Evolutionary conservation across 2,797 vertebrate species (phyloP).

Genomic region (Dipus sagitta): DNA sequence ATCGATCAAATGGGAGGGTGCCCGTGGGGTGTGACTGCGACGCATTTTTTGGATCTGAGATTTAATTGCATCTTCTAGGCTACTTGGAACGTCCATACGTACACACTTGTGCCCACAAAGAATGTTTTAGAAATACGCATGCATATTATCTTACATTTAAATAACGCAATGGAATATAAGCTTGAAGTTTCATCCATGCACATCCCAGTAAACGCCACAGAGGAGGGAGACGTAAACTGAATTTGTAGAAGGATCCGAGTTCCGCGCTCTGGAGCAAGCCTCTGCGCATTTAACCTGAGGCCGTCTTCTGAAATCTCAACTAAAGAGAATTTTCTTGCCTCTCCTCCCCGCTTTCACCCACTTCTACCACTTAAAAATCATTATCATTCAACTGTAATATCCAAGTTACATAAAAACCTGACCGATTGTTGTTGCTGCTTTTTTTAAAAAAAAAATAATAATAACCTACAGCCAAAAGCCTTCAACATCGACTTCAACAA

Average conservation of each 20-base stretch:
- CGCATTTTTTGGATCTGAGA: slow-evolving; percentile 53
- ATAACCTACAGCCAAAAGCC: slow-evolving; percentile 5
- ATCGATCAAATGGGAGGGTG: slow-evolving; percentile 57
- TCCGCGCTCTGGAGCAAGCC: not conserved
- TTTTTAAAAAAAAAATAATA: not conserved
- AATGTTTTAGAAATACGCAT: slow-evolving; percentile 3
- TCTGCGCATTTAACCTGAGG: not conserved
- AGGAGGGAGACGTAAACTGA: not conserved
- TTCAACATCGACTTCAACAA: slow-evolving; percentile 21
- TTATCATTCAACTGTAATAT: not conserved
- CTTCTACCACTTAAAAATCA: not conserved
- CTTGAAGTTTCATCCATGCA: not conserved
- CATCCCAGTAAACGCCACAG: not conserved
- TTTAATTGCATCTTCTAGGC: slow-evolving; percentile 59
- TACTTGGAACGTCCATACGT: slow-evolving; percentile 31
- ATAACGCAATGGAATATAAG: not conserved
- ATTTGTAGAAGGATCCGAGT: not conserved
- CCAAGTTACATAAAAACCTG: not conserved
- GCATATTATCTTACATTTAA: not conserved
- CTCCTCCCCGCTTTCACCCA: not conserved
- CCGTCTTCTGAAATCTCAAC: not conserved
- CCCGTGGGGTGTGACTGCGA: slow-evolving; percentile 45
- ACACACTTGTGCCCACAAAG: slow-evolving; percentile 51
- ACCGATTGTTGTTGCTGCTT: not conserved
- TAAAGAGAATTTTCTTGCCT: not conserved